Evolutionary conservation across 1,140 invertebrate species (phyloP), one percentile per base, ranked within the genome.

Genomic region (Rhynchophorus ferrugineus): DNA sequence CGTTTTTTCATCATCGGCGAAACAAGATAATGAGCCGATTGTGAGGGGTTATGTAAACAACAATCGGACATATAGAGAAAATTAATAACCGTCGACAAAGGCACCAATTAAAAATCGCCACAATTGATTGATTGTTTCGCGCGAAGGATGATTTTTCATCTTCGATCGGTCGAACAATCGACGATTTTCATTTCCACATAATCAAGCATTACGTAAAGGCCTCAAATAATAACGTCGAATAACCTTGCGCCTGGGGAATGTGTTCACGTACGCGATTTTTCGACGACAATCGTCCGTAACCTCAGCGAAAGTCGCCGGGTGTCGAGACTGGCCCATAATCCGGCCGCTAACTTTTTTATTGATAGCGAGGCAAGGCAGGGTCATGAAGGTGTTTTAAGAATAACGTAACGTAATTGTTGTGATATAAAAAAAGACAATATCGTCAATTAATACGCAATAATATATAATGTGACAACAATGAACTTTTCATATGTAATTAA

Each of bases 141-240:
- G 3, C 18, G 9, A 34, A 7, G 3, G 22, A 22, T 24, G 24
- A 45, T 18, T 34, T 8, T 45, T 45, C 29, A 45, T 17, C 24
- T 45, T n/a, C n/a, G n/a, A 45, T 45, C n/a, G 17, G 8, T 20
- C 5, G 18, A 44, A 44, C 42, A 44, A 44, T 44, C 14, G 42
- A 44, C 13, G 8, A n/a, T 16, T 16, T 44, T 44, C n/a, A 24
- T 20, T 44, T 44, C 20, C 5, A 11, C 19, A 24, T 20, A 44
- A 21, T 44, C 5, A 11, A 6, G 24, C 42, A 2, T 44, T 44
- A 24, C 21, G 42, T 44, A 44, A 44, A n/a, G 18, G 24, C n/a
- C 13, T 21, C 17, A n/a, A 24, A 44, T 22, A 22, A 44, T 14
- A 16, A 20, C 21, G 24, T 22, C 13, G 17, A 11, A 13, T 44